phyloP scores from a whole-genome alignment of 1,140 invertebrate species.

The Zaprionus vittiger region DNA sequence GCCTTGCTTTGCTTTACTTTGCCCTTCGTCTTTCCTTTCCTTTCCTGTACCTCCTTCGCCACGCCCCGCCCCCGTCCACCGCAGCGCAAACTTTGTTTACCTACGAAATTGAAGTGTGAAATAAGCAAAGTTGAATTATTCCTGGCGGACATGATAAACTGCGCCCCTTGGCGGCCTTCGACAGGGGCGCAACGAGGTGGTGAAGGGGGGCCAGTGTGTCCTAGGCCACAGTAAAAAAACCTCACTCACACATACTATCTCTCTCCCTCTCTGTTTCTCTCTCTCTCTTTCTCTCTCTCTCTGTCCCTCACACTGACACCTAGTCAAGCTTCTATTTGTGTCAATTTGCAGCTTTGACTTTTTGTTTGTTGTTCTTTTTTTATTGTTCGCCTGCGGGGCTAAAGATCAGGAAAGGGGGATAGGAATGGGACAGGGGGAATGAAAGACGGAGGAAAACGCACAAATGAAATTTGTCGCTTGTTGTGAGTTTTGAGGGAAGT shows the following conservation, averaged over 20 bases:
- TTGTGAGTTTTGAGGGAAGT: constrained; percentile 9
- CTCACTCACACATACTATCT: constrained; percentile 4
- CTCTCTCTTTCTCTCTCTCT: not conserved
- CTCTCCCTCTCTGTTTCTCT: not conserved
- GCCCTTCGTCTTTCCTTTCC: not conserved
- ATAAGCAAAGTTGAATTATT: constrained; percentile 83
- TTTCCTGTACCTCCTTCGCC: not conserved
- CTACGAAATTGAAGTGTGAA: constrained; percentile 83
- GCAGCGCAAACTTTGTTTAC: constrained; percentile 72
- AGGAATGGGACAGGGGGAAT: not conserved
- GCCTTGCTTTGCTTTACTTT: constrained; percentile 12
- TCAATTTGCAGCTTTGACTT: constrained; percentile 76
- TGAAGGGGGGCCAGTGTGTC: no score
- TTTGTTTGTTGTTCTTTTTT: constrained; percentile 47
- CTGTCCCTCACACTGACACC: constrained; percentile 10
- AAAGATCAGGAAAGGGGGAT: no score
- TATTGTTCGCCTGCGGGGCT: constrained; percentile 24
- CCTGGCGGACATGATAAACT: constrained; percentile 84
- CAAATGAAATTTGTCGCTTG: constrained; percentile 30
- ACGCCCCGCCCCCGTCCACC: constrained; percentile 1
- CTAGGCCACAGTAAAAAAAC: not conserved
- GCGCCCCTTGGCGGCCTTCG: constrained; percentile 44
- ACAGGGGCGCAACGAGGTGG: not conserved
- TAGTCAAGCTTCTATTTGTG: constrained; percentile 75
- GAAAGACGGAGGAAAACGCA: constrained; percentile 4